Base-by-base conservation (phyloP, 2,888 invertebrate genomes). In the Ischnus inquisitorius region DNA sequence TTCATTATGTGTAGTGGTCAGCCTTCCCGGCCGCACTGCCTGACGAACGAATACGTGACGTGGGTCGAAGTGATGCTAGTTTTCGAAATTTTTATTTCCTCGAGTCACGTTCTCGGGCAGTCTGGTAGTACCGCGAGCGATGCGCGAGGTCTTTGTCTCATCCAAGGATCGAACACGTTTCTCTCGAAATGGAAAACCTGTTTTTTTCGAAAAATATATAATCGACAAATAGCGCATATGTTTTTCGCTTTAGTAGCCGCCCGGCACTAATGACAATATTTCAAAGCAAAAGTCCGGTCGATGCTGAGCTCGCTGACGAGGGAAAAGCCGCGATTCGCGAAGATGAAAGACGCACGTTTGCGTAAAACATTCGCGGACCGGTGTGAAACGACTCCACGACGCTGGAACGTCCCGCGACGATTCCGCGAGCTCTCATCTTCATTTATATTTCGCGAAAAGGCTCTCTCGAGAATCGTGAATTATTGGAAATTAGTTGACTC, bases 1-100 rank as follows among this genome's bases (percentile, higher is more conserved):
- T n/a, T 46, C n/a, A 57, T 22, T 16, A 57, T 60, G 57, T n/a
- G n/a, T 39, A 57, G 22, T 34, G 39, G 16, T 46, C 64, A 64
- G 14, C 82, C 78, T 78, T 82, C 68, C 43, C 60, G 60, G 14
- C 34, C 12, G n/a, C 60, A 60, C 22, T 22, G 1, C 57, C 28
- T 12, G 28, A 19, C 14, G 28, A 6, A 25, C 14, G 6, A 25
- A 74, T 80, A 77, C 77, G 83, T 80, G 83, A 84, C 64, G 60
- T 79, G 82, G 67, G 81, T 84, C 64, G 79, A 75, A 80, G 82
- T 82, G 62, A 75, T 77, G 43, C 46, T 75, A 60, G 72, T 82
- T 76, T 71, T 57, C 41, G 48, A 69, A 46, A 43, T 78, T 69
- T 67, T 80, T 68, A 39, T 54, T 74, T 51, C 48, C n/a, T 25